Percentiles rank a stretch among this genome's conserved stretches.
phyloP scores from a whole-genome alignment of 35 echinoderm and acorn worm genomes.

The Ophioderma brevispina region DNA sequence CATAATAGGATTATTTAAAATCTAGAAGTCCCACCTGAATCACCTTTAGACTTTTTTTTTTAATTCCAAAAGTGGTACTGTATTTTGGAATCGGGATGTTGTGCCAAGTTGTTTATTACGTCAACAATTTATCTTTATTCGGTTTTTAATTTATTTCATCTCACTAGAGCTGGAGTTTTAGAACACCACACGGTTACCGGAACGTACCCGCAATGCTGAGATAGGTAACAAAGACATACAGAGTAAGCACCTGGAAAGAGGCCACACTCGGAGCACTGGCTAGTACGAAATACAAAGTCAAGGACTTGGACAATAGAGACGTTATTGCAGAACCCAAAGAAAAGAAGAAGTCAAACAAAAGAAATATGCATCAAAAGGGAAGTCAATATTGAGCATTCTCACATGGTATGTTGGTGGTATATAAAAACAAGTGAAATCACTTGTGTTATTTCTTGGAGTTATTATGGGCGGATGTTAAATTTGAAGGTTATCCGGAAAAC shows the following conservation, averaged over 20 bases:
- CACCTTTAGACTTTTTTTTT: no score
- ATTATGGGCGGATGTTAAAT: no score
- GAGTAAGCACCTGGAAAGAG: conserved; percentile 92
- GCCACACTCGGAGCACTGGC: conserved; percentile 94
- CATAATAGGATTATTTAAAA: no score
- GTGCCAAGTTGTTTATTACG: no score
- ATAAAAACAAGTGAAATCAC: no score
- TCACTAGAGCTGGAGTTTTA: conserved; percentile 97
- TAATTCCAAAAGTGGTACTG: no score
- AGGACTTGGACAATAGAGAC: conserved; percentile 68
- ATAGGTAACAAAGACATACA: conserved; percentile 97
- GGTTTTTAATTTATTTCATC: not conserved
- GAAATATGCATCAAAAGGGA: conserved; percentile 69
- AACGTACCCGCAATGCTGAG: conserved; percentile 89
- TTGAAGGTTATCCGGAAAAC: no score
- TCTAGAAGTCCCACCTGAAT: no score
- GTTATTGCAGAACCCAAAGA: conserved; percentile 9
- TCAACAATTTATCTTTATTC: not conserved
- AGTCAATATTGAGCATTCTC: no score
- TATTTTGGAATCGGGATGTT: no score
- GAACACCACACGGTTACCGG: conserved; percentile 91
- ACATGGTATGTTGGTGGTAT: no score
- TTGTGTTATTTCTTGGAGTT: no score
- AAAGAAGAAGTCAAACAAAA: conserved; percentile 44
- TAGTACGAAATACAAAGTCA: conserved; percentile 90